Evolutionary conservation across 1,140 invertebrate species (phyloP), one percentile per base, ranked within the genome.

Genomic region (Galleria mellonella): DNA sequence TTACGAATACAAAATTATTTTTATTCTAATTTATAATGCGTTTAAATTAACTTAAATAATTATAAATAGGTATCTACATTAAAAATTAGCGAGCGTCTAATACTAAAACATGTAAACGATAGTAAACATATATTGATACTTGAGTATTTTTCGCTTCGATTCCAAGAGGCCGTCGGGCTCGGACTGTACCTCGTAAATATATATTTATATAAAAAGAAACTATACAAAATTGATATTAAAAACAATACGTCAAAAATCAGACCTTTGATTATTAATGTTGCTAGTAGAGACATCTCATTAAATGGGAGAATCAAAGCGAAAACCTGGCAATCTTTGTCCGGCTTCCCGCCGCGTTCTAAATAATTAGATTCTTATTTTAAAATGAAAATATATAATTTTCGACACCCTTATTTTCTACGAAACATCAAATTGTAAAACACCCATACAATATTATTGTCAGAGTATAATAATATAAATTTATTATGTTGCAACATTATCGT

Each of bases 391-490:
- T 51, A 46, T 44, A 28, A 39, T 52, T 49, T 17, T 14, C 17
- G 17, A 41, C 47, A 58, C 47, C 15, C 49, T 52, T 68, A 48
- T 45, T 45, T 51, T 23, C 60, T 67, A 69, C 50, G 55, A 65
- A 62, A 73, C 62, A 71, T 61, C 58, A 40, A 72, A 55, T 67
- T 51, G 51, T 66, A 69, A 61, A 64, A 46, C 39, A 42, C 47
- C 33, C 39, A 51, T 35, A 45, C 17, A 44, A 61, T 62, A 66
- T 67, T 53, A 56, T 54, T 54, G 47, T 54, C 55, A 39, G 39
- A 39, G 33, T 28, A 10, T 10, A 10, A 28, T 38, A 17, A 28
- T 37, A 37, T 37, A 13, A 28, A 36, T 44, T 36, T 51, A 40
- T 39, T 33, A 56, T 52, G 43, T 46, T 23, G 17, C 6, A 23